Base-by-base conservation (phyloP, 2,113 vertebrate genomes). In the Alaudala cheleensis region DNA sequence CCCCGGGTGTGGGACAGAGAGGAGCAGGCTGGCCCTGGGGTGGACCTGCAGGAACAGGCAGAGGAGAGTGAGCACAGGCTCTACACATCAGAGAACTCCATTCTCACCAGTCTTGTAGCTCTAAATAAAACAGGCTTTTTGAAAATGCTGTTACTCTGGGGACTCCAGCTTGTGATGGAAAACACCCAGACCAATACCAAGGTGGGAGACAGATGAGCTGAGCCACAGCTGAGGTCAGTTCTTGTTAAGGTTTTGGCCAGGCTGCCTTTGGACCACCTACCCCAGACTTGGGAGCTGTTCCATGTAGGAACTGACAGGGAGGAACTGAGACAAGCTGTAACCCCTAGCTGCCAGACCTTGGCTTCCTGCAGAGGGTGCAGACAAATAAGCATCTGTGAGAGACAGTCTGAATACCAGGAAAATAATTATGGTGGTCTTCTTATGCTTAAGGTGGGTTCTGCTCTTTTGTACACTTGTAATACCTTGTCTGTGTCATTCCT, bases 1-100 rank as follows among this genome's bases (percentile, higher is more conserved):
- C 11, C 50, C 54, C 0, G 0, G 6, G 44, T 5, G 3, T 0
- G 7, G 29, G 9, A 19, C 12, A 34, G 31, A 7, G 2, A 71
- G 34, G 18, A 29, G 16, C 37, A 40, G 65, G 8, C 39, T 86
- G 19, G 51, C 12, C 47, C 34, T 0, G 1, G 9, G 14, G 8
- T 12, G 14, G 16, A 40, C 39, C 57, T 60, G 76, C 67, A 28
- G 51, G 12, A n/a, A 6, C 6, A 31, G 28, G 9, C 54, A 10
- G 0, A 0, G 9, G 13, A 22, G 34, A 33, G 16, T 4, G 31
- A 51, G 4, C 1, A 1, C 1, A 14, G 22, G 58, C 28, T 64
- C 54, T 67, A 3, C 0, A 0, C 15, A 0, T 11, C 5, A 23
- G 5, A 37, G 16, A 58, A 17, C 22, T 13, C 29, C 5, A 2